These are phyloP conservation scores for Actenoides lindsayi DNA, from an alignment of 2,113 vertebrate genomes.

Conservation along the genomic window DNA sequence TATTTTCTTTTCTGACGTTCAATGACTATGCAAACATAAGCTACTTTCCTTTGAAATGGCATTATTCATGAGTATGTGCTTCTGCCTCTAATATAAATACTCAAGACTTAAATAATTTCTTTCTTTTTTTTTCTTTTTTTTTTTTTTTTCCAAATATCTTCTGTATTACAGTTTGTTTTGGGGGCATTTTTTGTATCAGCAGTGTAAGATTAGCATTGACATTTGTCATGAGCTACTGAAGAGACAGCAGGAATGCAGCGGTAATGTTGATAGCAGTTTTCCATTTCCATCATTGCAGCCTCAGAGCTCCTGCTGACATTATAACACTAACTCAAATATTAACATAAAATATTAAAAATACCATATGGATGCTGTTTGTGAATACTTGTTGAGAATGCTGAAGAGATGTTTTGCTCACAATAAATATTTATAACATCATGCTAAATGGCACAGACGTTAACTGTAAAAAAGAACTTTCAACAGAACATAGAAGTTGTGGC, in stretches of 20 bases:
- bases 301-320: conserved; percentile 52
- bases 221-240: conserved; percentile 52
- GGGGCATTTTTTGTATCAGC: conserved; percentile 23
- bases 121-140: neutral
- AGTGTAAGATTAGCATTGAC: conserved; percentile 32
- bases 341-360: conserved; percentile 70
- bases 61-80: neutral
- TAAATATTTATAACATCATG: conserved; percentile 40
- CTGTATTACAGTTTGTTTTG: conserved; percentile 3
- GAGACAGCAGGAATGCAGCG: conserved; percentile 10
- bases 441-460: neutral
- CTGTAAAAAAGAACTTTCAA: neutral
- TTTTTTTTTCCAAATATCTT: neutral
- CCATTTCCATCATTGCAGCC: conserved; percentile 16
- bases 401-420: neutral
- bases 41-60: neutral
- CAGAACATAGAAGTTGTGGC: neutral
- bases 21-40: neutral
- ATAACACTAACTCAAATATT: conserved; percentile 64
- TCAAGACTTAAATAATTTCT: neutral
- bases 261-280: conserved; percentile 34
- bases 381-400: conserved; percentile 37
- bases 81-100: neutral
- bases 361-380: conserved; percentile 35
- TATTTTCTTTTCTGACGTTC: neutral